These are phyloP conservation scores for Ictidomys tridecemlineatus DNA, from an alignment of 2,113 vertebrate genomes.

Conservation along the genomic window DNA sequence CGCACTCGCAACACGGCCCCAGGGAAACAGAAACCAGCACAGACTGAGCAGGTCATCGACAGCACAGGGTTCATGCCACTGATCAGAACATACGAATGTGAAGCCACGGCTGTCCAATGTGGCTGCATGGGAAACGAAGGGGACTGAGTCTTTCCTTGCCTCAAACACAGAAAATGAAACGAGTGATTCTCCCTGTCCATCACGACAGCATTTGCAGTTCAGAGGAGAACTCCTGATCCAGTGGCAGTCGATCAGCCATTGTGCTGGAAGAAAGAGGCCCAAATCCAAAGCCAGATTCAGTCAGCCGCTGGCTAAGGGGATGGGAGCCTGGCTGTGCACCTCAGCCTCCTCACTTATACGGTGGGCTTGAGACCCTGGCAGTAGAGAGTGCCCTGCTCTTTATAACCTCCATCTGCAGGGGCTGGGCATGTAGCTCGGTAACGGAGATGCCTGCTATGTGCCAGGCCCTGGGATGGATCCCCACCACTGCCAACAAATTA, in stretches of 20 bases:
- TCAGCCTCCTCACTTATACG: background rate
- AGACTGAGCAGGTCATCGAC: fast-evolving
- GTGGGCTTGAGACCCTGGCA: fast-evolving
- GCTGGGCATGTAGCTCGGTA: background rate
- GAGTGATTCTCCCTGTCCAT: too few relatives aligned
- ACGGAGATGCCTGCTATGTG: background rate
- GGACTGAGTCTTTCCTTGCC: background rate
- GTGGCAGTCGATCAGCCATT: background rate
- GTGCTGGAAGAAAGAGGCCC: background rate
- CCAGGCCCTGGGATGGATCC: background rate
- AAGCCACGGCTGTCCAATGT: fast-evolving
- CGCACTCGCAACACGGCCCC: background rate
- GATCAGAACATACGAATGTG: background rate
- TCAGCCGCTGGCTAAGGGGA: background rate
- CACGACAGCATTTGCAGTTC: too few relatives aligned
- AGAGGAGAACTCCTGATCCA: background rate
- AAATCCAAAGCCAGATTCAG: background rate
- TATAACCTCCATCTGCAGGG: background rate
- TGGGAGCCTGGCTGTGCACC: background rate
- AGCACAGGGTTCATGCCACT: fast-evolving
- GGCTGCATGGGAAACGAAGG: background rate
- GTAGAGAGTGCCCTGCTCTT: background rate
- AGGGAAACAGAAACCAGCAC: background rate
- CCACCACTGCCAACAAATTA: background rate
- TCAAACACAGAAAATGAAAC: background rate